Conservation (phyloP, 2,113 vertebrate genomes). For the Megaceryle torquata region DNA sequence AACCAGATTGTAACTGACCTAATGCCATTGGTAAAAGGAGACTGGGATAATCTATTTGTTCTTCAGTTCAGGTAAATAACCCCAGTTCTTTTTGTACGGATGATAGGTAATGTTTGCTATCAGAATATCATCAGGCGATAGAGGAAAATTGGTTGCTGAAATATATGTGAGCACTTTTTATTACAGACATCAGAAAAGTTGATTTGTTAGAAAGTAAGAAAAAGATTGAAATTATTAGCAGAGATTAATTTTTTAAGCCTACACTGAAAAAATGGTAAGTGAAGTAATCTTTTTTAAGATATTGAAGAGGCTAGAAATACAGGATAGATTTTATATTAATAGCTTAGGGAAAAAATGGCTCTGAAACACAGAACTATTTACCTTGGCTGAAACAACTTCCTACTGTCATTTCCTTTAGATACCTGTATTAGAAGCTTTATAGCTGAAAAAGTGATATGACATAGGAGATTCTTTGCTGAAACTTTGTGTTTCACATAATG, state of each 20-base stretch:
- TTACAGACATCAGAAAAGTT: background rate
- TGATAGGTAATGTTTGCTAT: background rate
- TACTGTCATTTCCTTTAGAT: background rate
- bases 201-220: background rate
- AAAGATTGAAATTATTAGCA: background rate
- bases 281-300: background rate
- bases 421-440: background rate
- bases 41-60: background rate
- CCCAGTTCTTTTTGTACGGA: background rate
- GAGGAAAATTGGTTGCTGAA: background rate
- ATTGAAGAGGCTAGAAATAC: background rate
- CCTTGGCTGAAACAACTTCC: background rate
- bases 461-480: background rate
- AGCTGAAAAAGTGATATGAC: background rate
- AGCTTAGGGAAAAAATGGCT: background rate
- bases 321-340: background rate
- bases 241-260: background rate
- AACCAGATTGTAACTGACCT: background rate
- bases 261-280: background rate
- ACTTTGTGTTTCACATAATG: background rate
- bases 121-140: rapidly evolving
- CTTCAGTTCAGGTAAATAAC: background rate
- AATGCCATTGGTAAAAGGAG: background rate
- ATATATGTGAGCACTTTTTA: background rate
- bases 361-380: background rate